These are phyloP conservation scores for Lithophane socia DNA, from an alignment of 2,888 invertebrate genomes.

Conservation along the genomic window DNA sequence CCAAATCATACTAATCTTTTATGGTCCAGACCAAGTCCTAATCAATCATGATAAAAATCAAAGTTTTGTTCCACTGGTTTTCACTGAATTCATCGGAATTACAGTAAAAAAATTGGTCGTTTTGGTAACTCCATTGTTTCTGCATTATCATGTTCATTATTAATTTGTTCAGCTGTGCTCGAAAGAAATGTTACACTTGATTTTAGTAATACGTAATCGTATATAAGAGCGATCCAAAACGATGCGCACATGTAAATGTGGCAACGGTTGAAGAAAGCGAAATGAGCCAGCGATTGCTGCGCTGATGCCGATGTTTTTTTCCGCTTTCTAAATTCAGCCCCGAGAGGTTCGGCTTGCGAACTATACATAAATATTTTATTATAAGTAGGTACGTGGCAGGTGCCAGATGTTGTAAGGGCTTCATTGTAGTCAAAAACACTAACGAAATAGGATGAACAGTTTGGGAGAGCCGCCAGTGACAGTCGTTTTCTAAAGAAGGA, in stretches of 20 bases:
- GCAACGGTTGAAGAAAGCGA: conserved; percentile 81
- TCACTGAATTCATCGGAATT: conserved; percentile 39
- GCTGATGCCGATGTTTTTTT: conserved; percentile 84
- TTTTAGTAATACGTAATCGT: conserved; percentile 60
- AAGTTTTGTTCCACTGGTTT: conserved; percentile 52
- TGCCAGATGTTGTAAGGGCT: conserved; percentile 28
- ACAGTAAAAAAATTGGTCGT: conserved; percentile 15
- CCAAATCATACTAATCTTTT: conserved; percentile 32
- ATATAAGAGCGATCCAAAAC: conserved; percentile 62
- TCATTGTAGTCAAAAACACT: background rate
- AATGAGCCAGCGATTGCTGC: conserved; percentile 79
- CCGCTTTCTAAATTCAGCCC: conserved; percentile 86
- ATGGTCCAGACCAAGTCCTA: conserved; percentile 40
- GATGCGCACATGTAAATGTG: conserved; percentile 82
- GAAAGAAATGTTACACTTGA: conserved; percentile 41
- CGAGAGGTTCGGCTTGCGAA: conserved; percentile 65
- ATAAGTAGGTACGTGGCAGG: background rate
- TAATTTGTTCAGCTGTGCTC: conserved; percentile 14
- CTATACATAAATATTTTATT: conserved; percentile 54
- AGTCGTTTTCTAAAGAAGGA: background rate
- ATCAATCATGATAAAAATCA: conserved; percentile 45
- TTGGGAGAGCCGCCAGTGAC: background rate
- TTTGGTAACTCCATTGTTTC: conserved; percentile 27
- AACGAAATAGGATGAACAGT: background rate
- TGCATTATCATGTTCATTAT: conserved; percentile 16